Evolutionary conservation across 1,140 invertebrate species (phyloP).

Genomic region (Drosophila kanapiae): DNA sequence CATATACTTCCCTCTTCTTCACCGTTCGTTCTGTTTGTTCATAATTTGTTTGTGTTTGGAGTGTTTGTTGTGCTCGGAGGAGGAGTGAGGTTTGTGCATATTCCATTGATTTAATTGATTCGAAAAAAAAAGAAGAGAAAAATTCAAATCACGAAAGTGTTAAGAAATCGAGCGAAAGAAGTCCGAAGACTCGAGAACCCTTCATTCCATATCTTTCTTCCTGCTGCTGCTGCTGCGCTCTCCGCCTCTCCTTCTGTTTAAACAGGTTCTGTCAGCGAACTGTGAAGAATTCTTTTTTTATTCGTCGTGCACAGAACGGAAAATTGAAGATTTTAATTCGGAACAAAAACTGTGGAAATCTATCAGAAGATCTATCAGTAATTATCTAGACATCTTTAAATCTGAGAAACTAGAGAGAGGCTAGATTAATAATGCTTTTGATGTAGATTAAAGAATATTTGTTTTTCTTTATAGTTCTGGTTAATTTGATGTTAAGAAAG

Average conservation of each 20-base stretch:
- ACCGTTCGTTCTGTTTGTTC: constrained; percentile 46
- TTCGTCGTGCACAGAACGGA: constrained; percentile 1
- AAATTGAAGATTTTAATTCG: not conserved
- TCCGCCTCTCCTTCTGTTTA: constrained; percentile 16
- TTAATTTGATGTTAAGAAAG: no score
- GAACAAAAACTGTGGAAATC: not conserved
- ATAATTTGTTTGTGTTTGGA: constrained; percentile 44
- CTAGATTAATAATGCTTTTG: not conserved
- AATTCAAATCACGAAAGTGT: constrained; percentile 81
- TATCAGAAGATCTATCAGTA: not conserved
- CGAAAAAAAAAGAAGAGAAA: constrained; percentile 38
- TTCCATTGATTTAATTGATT: constrained; percentile 74
- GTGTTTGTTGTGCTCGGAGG: constrained; percentile 26
- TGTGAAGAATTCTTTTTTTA: constrained; percentile 70
- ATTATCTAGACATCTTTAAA: no score
- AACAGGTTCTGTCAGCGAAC: constrained; percentile 80
- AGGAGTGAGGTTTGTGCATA: constrained; percentile 33
- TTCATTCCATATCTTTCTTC: constrained; percentile 9
- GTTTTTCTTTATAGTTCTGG: not conserved
- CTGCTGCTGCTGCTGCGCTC: not conserved
- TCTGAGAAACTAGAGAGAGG: rapidly evolving
- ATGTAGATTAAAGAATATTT: not conserved
- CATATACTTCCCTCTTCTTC: not conserved
- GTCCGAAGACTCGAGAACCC: constrained; percentile 11
- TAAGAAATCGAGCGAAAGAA: constrained; percentile 61